Evolutionary conservation across 2,797 vertebrate genomes (phyloP).

Genomic region (Gobionotothen gibberifrons): DNA sequence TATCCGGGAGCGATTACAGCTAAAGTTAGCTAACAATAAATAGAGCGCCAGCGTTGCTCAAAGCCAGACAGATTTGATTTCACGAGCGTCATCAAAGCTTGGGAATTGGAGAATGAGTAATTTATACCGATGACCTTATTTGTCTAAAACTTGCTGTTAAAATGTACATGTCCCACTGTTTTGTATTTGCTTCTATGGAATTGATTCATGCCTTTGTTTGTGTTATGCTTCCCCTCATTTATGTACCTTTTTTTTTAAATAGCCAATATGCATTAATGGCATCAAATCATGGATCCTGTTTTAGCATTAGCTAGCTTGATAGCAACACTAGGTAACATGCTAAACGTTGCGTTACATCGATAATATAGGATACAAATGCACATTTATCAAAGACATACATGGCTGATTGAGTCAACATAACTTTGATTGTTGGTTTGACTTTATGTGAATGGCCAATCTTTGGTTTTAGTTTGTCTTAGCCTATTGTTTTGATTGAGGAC

Average conservation of each 20-base stretch:
- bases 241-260: neutral
- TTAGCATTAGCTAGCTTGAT: constrained; percentile 63
- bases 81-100: constrained; percentile 78
- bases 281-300: constrained; percentile 32
- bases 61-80: constrained; percentile 78
- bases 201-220: fast-evolving
- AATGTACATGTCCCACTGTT: fast-evolving
- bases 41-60: constrained; percentile 72
- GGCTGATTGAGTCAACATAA: fast-evolving
- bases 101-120: constrained; percentile 56
- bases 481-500: constrained; percentile 60
- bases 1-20: constrained; percentile 51
- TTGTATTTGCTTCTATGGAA: fast-evolving
- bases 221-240: fast-evolving
- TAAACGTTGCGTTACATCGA: constrained; percentile 36
- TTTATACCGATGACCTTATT: constrained; percentile 30
- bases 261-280: neutral
- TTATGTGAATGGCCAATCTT: fast-evolving
- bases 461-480: neutral
- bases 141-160: neutral
- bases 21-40: constrained; percentile 77
- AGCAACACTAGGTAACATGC: constrained; percentile 54
- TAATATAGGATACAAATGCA: neutral
- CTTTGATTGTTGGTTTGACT: fast-evolving
- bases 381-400: fast-evolving